Evolutionary conservation across 2,888 invertebrate genomes (phyloP).

Genomic region (Griposia aprilina): DNA sequence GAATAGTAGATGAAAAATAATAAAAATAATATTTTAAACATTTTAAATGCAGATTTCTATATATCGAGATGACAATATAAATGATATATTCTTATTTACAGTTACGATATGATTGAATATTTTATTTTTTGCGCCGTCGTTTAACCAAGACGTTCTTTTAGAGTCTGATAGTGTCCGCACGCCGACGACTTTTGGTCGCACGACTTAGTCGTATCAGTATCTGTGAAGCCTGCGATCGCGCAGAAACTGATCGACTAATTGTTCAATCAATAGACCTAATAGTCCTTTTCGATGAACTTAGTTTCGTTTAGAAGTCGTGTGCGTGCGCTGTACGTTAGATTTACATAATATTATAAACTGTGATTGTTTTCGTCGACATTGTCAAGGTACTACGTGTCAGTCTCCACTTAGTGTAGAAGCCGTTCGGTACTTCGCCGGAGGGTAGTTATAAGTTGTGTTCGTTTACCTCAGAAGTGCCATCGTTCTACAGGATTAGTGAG

Average conservation of each 20-base stretch:
- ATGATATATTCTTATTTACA: conserved; percentile 89
- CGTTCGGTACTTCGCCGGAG: conserved; percentile 66
- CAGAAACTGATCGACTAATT: conserved; percentile 5
- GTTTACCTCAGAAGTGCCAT: conserved; percentile 89
- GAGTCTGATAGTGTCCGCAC: conserved; percentile 59
- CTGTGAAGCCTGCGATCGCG: background rate
- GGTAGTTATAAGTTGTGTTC: conserved; percentile 82
- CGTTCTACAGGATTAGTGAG: conserved; percentile 67
- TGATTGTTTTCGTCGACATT: conserved; percentile 82
- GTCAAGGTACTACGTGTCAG: conserved; percentile 81
- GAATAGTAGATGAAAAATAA: conserved; percentile 83
- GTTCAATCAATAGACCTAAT: background rate
- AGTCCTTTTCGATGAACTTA: background rate
- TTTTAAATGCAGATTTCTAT: conserved; percentile 88
- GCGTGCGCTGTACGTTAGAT: conserved; percentile 51
- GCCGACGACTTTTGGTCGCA: conserved; percentile 48
- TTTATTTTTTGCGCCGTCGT: conserved; percentile 77
- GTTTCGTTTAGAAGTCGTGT: conserved; percentile 27
- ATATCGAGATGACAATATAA: conserved; percentile 89
- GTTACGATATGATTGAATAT: conserved; percentile 78
- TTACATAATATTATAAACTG: conserved; percentile 76
- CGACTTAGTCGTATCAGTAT: conserved; percentile 29
- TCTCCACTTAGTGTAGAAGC: conserved; percentile 68
- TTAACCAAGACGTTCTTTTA: conserved; percentile 66
- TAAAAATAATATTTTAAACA: conserved; percentile 81